Base-by-base conservation (phyloP, 2,888 invertebrate genomes). In the Malthinus seriepunctatus region DNA sequence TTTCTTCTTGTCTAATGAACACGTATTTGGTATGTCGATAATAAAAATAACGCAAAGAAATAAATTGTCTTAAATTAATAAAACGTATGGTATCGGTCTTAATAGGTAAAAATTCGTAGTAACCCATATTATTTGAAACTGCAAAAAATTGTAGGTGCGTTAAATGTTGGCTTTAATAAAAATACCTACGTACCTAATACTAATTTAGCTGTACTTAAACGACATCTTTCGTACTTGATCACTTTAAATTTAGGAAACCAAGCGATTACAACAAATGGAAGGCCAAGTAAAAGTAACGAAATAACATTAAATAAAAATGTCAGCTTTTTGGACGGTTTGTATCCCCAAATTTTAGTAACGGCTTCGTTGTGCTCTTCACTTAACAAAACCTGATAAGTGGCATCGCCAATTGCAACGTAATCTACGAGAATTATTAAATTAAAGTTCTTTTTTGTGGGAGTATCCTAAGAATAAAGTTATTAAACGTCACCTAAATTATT, bases 21-120 rank as follows among this genome's bases (percentile, higher is more conserved):
- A 85, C 79, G 70, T 82, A 85, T 58, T 84, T 81, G 51, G 81
- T 82, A 66, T 84, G 81, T 69, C 84, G 83, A 74, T 82, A 83
- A 62, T 78, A 74, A 71, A 86, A 85, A 71, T 80, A 84, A 39
- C 82, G 80, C 33, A 84, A 37, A 37, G 62, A 32, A 4, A 53
- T 59, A 4, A 15, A 42, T 32, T 53, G 51, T 32, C 60, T 67
- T 7, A 63, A 32, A 49, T 59, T 55, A 38, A 71, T 70, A 10
- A 84, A 69, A 68, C 78, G 81, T 37, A 82, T 72, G 57, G 80
- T 80, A 56, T 81, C 73, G 65, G 78, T 79, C 51, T 75, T 65
- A 33, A 84, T 77, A 52, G 76, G 71, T 67, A 79, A 79, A 54
- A 82, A 78, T 64, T 76, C 76, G 67, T 79, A 81, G 46, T 79